Base-by-base conservation (phyloP, 2,797 vertebrate species). In the Chrysocyon brachyurus region DNA sequence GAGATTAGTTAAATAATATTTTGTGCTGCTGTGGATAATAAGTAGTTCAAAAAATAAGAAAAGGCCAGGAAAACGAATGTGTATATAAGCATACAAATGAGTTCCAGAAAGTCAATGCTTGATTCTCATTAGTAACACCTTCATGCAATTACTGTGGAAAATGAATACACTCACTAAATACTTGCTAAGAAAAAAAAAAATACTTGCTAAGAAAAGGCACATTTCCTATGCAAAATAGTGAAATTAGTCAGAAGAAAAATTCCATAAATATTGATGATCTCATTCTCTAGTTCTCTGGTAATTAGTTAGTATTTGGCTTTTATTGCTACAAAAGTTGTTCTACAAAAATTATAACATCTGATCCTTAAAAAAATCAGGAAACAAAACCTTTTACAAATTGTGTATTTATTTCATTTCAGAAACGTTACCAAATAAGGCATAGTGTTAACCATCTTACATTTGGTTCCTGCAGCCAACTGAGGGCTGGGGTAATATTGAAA, bases 221-320 rank as follows among this genome's bases (percentile, higher is more conserved):
- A 97, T 97, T 97, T 98, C 59, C 75, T 98, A 17, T 28, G 24
- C 92, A 94, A 72, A 94, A 96, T 95, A 75, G n/a, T 93, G 70
- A 90, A 98, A 98, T 46, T 90, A 98, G 82, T 79, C 72, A 98
- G 97, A 91, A 81, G 96, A 98, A 98, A 98, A 97, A 95, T 93
- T 22, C 86, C 79, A 68, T 97, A 96, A 88, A 95, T 97, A 97
- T 77, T 98, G 96, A 95, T 96, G 91, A 92, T 96, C 90, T 98
- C 86, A 96, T 98, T 63, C 97, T 97, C 96, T 56, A 88, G 52
- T 73, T 90, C 36, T 98, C 70, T 97, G 72, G 96, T 98, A 98
- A 97, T 98, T 98, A 98, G 96, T 96, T 57, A 84, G 54, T 95
- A 87, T 97, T 97, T 98, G 87, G 72, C 91, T 97, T 97, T 98